Evolutionary conservation across 1,140 invertebrate genomes (phyloP).

Genomic region (Stegodyphus mimosarum): DNA sequence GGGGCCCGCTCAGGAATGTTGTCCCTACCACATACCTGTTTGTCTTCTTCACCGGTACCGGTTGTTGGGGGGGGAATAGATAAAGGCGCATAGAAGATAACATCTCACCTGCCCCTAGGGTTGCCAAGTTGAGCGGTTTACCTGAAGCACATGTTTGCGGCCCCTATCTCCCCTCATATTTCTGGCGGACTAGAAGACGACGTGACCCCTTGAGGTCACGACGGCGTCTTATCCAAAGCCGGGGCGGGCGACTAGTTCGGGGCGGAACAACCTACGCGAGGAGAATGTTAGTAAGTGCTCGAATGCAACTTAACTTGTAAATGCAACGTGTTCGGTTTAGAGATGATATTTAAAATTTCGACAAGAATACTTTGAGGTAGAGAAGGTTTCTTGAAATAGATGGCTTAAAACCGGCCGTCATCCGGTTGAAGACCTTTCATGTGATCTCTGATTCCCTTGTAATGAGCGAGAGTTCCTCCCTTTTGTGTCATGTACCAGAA

Average conservation of each 20-base stretch:
- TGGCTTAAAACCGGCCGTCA: too few relatives aligned
- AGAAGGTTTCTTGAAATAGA: too few relatives aligned
- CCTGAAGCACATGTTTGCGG: constrained; percentile 13
- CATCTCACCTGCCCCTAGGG: constrained; percentile 45
- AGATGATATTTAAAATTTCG: too few relatives aligned
- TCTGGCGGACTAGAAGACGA: not conserved
- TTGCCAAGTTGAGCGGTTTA: constrained; percentile 10
- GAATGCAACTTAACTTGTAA: too few relatives aligned
- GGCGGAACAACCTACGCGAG: not conserved
- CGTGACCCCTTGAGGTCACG: not conserved
- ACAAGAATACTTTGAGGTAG: too few relatives aligned
- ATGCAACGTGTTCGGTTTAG: too few relatives aligned
- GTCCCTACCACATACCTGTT: constrained; percentile 50
- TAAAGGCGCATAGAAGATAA: constrained; percentile 5
- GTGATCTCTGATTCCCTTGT: too few relatives aligned
- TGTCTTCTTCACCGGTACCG: constrained; percentile 30
- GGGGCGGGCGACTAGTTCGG: not conserved
- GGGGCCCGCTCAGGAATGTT: constrained; percentile 25
- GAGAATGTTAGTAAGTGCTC: not conserved
- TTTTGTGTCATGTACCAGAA: too few relatives aligned
- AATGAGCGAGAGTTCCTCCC: too few relatives aligned
- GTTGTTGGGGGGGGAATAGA: constrained; percentile 8
- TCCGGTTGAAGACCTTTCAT: too few relatives aligned
- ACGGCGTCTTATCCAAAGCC: not conserved
- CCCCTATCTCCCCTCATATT: not conserved